phyloP scores from a whole-genome alignment of 2,888 invertebrate genomes.

The Graphium colonna region DNA sequence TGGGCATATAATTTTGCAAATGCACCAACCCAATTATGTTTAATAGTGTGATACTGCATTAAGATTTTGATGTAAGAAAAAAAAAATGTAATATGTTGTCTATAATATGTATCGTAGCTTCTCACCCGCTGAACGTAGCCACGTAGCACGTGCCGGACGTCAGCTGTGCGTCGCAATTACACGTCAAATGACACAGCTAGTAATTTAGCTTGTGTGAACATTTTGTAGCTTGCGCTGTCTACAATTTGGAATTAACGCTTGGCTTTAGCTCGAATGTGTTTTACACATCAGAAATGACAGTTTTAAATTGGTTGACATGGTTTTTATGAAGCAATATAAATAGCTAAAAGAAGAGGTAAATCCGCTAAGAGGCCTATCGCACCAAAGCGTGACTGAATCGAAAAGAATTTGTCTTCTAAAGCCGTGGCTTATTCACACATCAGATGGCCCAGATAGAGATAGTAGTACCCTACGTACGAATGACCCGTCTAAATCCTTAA shows the following conservation, averaged over 20 bases:
- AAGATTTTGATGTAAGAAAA: too few relatives aligned
- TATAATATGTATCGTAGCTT: slow-evolving; percentile 27
- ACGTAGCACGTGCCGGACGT: slow-evolving; percentile 44
- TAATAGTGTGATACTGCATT: too few relatives aligned
- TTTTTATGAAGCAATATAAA: slow-evolving; percentile 36
- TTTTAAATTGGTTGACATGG: background rate
- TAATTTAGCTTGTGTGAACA: slow-evolving; percentile 45
- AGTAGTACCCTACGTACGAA: slow-evolving; percentile 66
- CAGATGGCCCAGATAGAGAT: slow-evolving; percentile 71
- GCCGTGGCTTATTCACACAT: slow-evolving; percentile 69
- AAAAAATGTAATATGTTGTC: too few relatives aligned
- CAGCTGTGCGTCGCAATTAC: slow-evolving; percentile 65
- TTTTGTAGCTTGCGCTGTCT: slow-evolving; percentile 28
- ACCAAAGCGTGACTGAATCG: slow-evolving; percentile 71
- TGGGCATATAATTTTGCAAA: too few relatives aligned
- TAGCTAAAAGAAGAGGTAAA: slow-evolving; percentile 42
- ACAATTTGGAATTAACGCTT: slow-evolving; percentile 19
- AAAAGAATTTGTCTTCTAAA: slow-evolving; percentile 75
- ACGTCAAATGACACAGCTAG: slow-evolving; percentile 53
- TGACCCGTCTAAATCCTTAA: slow-evolving; percentile 67
- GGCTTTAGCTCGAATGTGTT: background rate
- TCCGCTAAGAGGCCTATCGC: slow-evolving; percentile 70
- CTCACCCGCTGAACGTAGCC: slow-evolving; percentile 38
- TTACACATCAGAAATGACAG: slow-evolving; percentile 16
- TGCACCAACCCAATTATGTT: too few relatives aligned